Evolutionary conservation across 2,797 vertebrate species (phyloP).

Genomic region (Knipowitschia caucasica): DNA sequence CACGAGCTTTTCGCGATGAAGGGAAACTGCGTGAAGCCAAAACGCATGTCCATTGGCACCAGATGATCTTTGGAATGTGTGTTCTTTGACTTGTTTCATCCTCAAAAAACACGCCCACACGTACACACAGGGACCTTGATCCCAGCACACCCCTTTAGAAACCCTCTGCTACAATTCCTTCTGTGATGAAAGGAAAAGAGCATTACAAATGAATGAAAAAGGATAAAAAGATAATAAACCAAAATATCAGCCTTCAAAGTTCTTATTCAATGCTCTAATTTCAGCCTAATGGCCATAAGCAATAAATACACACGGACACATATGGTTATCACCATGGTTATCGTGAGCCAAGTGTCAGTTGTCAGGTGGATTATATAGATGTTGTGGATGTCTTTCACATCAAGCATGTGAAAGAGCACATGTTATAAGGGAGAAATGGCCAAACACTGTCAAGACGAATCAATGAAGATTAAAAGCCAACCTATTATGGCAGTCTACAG

Average conservation of each 20-base stretch:
- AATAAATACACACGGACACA: slow-evolving; percentile 38
- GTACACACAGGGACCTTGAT: slow-evolving; percentile 30
- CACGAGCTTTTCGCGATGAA: slow-evolving; percentile 40
- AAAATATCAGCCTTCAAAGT: slow-evolving; percentile 14
- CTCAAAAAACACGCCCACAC: slow-evolving; percentile 12
- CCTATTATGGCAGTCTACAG: slow-evolving; percentile 40
- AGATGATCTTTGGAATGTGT: slow-evolving; percentile 36
- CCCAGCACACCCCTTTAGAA: slow-evolving; percentile 24
- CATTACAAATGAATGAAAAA: not conserved
- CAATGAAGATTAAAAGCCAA: slow-evolving; percentile 10
- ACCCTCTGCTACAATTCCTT: slow-evolving; percentile 10
- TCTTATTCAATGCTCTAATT: slow-evolving; percentile 13
- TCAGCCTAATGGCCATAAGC: slow-evolving; percentile 35
- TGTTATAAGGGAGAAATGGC: slow-evolving; percentile 38
- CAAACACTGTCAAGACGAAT: slow-evolving; percentile 35
- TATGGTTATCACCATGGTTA: slow-evolving; percentile 58
- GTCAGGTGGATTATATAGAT: slow-evolving; percentile 51
- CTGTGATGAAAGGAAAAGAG: slow-evolving; percentile 16
- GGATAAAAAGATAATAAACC: slow-evolving; percentile 7
- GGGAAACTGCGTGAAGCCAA: slow-evolving; percentile 27
- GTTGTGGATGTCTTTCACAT: slow-evolving; percentile 37
- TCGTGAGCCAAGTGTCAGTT: slow-evolving; percentile 44
- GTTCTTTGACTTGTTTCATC: slow-evolving; percentile 33
- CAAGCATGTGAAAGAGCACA: slow-evolving; percentile 38
- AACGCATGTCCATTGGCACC: slow-evolving; percentile 30